Conservation (phyloP, 2,113 vertebrate genomes). For the Zootoca vivipara region DNA sequence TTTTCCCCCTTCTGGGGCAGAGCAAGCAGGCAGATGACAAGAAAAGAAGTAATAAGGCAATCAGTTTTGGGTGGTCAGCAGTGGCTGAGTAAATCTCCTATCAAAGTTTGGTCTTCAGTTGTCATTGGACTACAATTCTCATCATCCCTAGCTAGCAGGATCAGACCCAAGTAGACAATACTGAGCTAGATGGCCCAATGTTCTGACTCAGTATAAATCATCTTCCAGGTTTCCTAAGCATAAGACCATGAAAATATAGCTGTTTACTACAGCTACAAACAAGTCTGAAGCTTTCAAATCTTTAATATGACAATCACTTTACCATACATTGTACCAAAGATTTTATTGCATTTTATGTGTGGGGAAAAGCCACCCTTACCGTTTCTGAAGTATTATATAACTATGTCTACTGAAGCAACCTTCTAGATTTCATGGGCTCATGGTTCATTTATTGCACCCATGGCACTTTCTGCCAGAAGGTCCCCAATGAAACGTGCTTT, state of each 20-base stretch:
- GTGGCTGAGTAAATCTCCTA: too few relatives aligned
- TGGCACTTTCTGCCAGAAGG: not conserved
- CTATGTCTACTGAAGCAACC: not conserved
- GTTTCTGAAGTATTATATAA: not conserved
- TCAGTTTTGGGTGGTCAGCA: too few relatives aligned
- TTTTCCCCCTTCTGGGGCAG: not conserved
- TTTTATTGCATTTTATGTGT: not conserved
- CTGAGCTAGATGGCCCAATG: too few relatives aligned
- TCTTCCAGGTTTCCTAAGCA: not conserved
- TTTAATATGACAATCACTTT: not conserved
- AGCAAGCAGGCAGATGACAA: too few relatives aligned
- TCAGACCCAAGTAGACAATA: not conserved
- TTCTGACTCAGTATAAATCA: too few relatives aligned
- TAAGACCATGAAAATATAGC: not conserved
- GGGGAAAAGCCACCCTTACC: not conserved
- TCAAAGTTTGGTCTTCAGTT: too few relatives aligned
- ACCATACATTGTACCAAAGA: not conserved
- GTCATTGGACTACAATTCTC: not conserved
- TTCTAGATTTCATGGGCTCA: not conserved
- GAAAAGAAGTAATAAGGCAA: too few relatives aligned
- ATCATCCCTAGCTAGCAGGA: not conserved
- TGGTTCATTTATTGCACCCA: not conserved
- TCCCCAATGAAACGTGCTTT: not conserved
- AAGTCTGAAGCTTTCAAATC: not conserved
- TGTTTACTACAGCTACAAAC: not conserved